Conservation (phyloP, 1,140 invertebrate genomes). For the Nylanderia fulva region DNA sequence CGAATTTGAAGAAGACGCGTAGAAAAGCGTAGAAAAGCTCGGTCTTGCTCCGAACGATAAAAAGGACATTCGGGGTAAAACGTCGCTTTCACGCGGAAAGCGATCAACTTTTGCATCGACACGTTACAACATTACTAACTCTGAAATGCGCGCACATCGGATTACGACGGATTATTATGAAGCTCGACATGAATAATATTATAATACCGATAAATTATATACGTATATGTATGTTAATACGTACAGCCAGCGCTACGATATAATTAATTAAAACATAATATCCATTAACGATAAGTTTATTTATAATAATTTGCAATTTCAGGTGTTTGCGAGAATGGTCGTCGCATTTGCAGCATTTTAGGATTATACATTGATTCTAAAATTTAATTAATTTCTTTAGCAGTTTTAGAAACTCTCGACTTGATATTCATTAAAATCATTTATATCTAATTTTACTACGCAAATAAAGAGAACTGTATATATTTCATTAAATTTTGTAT, state of each 20-base stretch:
- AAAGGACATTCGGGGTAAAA: slow-evolving; percentile 22
- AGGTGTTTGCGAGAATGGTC: not conserved
- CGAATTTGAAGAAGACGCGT: slow-evolving; percentile 55
- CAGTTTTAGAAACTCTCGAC: not conserved
- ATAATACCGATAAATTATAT: not conserved
- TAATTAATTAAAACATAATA: slow-evolving; percentile 11
- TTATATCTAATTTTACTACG: too few species aligned
- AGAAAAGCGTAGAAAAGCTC: too few species aligned
- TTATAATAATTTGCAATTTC: slow-evolving; percentile 1
- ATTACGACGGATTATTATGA: not conserved
- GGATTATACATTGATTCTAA: not conserved
- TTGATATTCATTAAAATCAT: slow-evolving; percentile 2
- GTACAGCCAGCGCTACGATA: not conserved
- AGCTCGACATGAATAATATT: not conserved
- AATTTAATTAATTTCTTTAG: not conserved
- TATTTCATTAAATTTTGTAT: not conserved
- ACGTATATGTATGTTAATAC: too few species aligned
- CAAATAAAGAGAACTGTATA: not conserved
- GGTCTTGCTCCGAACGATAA: slow-evolving; percentile 14
- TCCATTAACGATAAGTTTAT: not conserved
- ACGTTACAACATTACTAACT: slow-evolving; percentile 14
- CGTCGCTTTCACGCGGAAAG: not conserved
- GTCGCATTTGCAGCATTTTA: not conserved
- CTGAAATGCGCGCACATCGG: not conserved
- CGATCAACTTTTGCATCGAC: not conserved